Conservation (phyloP, 2,888 invertebrate species). For the Lysandra bellargus region DNA sequence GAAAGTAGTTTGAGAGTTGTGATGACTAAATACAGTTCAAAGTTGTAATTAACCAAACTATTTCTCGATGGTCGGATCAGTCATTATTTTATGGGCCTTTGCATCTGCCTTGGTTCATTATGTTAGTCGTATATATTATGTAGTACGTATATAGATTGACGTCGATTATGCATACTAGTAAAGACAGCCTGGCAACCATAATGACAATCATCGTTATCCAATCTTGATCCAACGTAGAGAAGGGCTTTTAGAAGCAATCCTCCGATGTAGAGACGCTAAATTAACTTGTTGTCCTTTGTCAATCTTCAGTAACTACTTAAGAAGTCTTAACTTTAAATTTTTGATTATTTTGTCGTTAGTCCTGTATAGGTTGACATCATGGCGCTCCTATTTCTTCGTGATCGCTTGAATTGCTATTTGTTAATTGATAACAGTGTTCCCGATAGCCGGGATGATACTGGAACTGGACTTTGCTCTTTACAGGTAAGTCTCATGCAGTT, state of each 20-base stretch:
- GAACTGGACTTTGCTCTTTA: neutral
- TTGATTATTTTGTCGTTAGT: neutral
- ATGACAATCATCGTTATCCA: too few species aligned
- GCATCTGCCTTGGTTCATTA: too few species aligned
- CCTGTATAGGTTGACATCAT: neutral
- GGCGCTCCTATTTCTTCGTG: slow-evolving; percentile 8
- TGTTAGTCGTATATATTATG: too few species aligned
- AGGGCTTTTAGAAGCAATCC: too few species aligned
- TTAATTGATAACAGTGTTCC: slow-evolving; percentile 23
- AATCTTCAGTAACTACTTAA: too few species aligned
- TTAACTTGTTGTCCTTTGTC: too few species aligned
- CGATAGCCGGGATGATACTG: slow-evolving; percentile 22
- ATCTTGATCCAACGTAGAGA: too few species aligned
- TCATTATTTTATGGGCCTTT: too few species aligned
- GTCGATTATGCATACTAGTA: too few species aligned
- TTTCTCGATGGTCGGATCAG: neutral
- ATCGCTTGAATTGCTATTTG: slow-evolving; percentile 21
- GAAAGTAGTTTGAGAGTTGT: slow-evolving; percentile 14
- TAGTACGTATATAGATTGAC: too few species aligned
- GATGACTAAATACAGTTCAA: neutral
- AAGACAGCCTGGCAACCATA: too few species aligned
- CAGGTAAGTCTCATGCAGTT: neutral
- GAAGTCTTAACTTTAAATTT: neutral
- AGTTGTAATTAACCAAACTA: slow-evolving; percentile 1
- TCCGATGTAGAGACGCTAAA: too few species aligned